Evolutionary conservation across 1,140 invertebrate species (phyloP).

Genomic region (Drosophila oshimai): DNA sequence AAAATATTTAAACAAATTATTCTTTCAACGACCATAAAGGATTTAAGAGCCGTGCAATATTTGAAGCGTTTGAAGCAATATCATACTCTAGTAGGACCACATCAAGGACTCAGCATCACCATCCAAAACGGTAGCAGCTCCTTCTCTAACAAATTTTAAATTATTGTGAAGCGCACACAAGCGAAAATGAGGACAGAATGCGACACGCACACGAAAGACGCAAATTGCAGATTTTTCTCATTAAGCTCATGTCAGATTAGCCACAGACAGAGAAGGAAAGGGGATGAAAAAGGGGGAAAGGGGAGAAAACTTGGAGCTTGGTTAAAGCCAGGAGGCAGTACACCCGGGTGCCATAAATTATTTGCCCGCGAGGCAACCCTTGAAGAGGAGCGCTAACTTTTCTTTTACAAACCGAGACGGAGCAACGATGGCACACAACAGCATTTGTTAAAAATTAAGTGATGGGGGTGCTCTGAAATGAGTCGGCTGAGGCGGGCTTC

Average conservation of each 20-base stretch:
- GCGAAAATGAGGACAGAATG: conserved; percentile 57
- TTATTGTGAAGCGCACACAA: conserved; percentile 60
- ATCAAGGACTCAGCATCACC: too few relatives aligned
- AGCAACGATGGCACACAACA: conserved; percentile 17
- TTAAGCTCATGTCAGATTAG: conserved; percentile 65
- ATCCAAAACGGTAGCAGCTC: too few relatives aligned
- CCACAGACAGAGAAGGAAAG: conserved; percentile 3
- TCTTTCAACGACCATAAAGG: too few relatives aligned
- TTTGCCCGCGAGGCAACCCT: conserved; percentile 59
- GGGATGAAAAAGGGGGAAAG: not conserved
- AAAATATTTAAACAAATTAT: too few relatives aligned
- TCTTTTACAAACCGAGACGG: conserved; percentile 14
- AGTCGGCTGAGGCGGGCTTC: conserved; percentile 25
- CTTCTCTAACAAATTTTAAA: conserved; percentile 47
- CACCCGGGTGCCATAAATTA: conserved; percentile 75
- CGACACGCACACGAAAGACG: conserved; percentile 48
- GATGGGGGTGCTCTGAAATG: conserved; percentile 59
- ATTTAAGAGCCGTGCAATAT: too few relatives aligned
- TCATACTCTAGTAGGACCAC: too few relatives aligned
- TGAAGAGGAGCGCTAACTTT: conserved; percentile 53
- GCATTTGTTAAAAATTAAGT: conserved; percentile 77
- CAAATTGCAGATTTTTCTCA: conserved; percentile 71
- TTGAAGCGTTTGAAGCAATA: too few relatives aligned
- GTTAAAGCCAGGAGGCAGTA: conserved; percentile 20
- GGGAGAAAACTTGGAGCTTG: conserved; percentile 23